Base-by-base conservation (phyloP, 2,113 vertebrate species). In the Ictalurus furcatus region DNA sequence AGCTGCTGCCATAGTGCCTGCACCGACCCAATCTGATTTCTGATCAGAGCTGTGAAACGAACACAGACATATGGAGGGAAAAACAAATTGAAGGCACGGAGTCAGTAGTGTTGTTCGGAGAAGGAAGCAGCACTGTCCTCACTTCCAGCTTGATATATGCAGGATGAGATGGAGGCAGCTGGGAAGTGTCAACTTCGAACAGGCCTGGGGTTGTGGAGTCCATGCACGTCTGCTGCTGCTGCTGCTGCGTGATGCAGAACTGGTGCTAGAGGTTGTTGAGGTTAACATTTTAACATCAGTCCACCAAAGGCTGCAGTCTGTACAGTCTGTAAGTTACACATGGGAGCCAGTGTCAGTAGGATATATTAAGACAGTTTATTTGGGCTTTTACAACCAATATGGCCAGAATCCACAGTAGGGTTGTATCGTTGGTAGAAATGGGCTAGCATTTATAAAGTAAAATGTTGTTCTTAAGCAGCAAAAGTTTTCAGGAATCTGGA, bases 41-140 rank as follows among this genome's bases (percentile, higher is more conserved):
- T 89, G 69, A 85, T 87, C 83, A 40, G 86, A 84, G 63, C 73
- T 84, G 61, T 82, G 65, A 91, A 25, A 61, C 65, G 85, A 87
- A 85, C 34, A 40, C 52, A 85, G 40, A 85, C 56, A 11, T 87
- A 85, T 40, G 84, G 65, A 81, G 56, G 56, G 73, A 87, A 61
- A 61, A 86, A 61, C 90, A 86, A 63, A 88, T 83, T 63, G 84
- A 86, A 54, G 87, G 76, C 71, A 58, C 84, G 13, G 52, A 88
- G 67, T 67, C 63, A 65, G 56, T 52, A 54, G 83, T 85, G 89
- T 63, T 88, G 81, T 81, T 71, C 30, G 69, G 40, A 85, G 73
- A 79, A 63, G 48, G 40, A 54, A 56, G 28, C 28, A 67, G 37
- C 12, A 8, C 76, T 65, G 28, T 56, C 59, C 61, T 81, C n/a